Evolutionary conservation across 2,797 vertebrate species (phyloP).

Genomic region (Pseudochaenichthys georgianus): DNA sequence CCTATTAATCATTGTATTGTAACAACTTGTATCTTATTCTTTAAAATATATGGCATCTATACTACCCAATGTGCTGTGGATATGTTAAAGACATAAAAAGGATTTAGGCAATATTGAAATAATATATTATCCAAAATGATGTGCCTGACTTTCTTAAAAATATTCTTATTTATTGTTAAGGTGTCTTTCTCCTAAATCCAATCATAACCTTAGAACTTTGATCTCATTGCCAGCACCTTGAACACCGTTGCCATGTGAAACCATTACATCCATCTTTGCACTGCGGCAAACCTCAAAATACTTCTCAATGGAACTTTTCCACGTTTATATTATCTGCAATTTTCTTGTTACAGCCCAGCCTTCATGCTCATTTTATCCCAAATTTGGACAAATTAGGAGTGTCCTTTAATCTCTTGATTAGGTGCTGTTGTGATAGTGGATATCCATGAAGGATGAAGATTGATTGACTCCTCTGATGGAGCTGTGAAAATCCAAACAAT

Average conservation of each 20-base stretch:
- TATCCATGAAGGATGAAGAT: constrained; percentile 74
- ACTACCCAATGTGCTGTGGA: not conserved
- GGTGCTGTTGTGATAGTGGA: constrained; percentile 77
- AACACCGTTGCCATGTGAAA: constrained; percentile 65
- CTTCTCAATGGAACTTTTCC: constrained; percentile 69
- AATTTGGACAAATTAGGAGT: constrained; percentile 72
- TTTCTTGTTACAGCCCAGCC: constrained; percentile 47
- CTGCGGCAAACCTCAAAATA: constrained; percentile 69
- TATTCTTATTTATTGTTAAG: constrained; percentile 8
- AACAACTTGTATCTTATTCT: constrained; percentile 28
- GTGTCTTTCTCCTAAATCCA: constrained; percentile 36
- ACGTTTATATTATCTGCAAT: constrained; percentile 69
- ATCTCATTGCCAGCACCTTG: constrained; percentile 55
- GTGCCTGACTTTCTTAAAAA: not conserved
- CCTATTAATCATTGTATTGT: constrained; percentile 52
- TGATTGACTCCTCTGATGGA: constrained; percentile 73
- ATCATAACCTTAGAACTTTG: constrained; percentile 49
- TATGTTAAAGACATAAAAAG: constrained; percentile 4
- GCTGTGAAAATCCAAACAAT: constrained; percentile 76
- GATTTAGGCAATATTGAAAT: constrained; percentile 2
- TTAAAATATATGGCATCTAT: constrained; percentile 33
- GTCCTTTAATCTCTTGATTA: constrained; percentile 79
- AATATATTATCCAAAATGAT: constrained; percentile 3
- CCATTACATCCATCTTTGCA: constrained; percentile 56
- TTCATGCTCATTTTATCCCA: constrained; percentile 44